These are phyloP conservation scores for Cephus spinipes DNA, from an alignment of 2,888 invertebrate species.

Conservation along the genomic window DNA sequence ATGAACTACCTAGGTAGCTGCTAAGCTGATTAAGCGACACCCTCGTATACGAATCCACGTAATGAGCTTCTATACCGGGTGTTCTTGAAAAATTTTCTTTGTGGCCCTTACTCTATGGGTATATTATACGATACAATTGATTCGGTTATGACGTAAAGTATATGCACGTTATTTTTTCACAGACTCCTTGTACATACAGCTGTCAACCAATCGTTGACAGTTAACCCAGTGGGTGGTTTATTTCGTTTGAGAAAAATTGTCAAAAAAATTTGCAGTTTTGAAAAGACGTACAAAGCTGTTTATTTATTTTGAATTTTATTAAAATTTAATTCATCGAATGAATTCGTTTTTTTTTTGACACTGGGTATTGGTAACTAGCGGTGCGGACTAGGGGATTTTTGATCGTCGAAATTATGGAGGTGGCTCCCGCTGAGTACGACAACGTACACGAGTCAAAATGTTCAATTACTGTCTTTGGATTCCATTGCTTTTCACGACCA, in stretches of 20 bases:
- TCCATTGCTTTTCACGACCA: neutral
- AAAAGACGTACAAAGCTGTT: neutral
- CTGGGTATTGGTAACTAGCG: neutral
- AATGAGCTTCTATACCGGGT: constrained; percentile 38
- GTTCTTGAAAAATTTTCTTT: constrained; percentile 10
- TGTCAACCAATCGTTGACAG: neutral
- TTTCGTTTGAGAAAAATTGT: neutral
- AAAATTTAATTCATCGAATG: neutral
- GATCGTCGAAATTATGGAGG: neutral
- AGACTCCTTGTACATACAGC: neutral
- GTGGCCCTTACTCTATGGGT: neutral
- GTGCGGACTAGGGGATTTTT: neutral
- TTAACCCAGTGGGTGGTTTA: neutral
- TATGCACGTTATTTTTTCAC: neutral
- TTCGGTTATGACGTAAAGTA: neutral
- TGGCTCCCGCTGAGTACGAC: neutral
- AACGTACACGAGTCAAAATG: neutral
- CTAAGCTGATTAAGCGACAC: constrained; percentile 41
- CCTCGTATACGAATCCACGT: constrained; percentile 32
- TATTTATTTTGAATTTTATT: neutral
- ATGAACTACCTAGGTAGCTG: constrained; percentile 34
- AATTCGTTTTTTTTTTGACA: neutral
- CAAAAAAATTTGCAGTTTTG: neutral
- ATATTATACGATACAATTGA: neutral
- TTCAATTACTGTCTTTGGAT: neutral